Evolutionary conservation across 2,888 invertebrate species (phyloP).

Genomic region (Coenonympha glycerion): DNA sequence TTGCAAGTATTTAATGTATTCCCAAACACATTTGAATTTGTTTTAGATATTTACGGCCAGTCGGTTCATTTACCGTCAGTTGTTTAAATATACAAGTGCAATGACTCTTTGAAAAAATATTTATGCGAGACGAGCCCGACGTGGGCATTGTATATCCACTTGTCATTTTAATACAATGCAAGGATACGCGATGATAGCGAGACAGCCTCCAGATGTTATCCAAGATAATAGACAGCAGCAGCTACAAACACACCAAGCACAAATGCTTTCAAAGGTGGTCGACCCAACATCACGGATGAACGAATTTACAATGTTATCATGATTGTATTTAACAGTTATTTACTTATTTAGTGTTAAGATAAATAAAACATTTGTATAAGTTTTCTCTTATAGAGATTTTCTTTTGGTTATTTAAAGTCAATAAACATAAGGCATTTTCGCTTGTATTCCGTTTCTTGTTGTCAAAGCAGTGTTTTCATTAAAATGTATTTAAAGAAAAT

Average conservation of each 20-base stretch:
- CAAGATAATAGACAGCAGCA: not conserved
- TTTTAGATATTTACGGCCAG: not conserved
- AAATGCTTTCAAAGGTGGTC: not conserved
- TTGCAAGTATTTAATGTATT: not conserved
- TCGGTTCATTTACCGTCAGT: not conserved
- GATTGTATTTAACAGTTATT: not conserved
- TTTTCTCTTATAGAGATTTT: not conserved
- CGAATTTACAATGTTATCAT: not conserved
- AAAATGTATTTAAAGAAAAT: no score
- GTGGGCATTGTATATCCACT: slow-evolving; percentile 1
- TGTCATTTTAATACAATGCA: slow-evolving; percentile 8
- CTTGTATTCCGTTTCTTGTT: not conserved
- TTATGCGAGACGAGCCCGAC: not conserved
- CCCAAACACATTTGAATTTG: not conserved
- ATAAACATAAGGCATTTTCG: not conserved
- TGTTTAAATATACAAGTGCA: not conserved
- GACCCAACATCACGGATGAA: not conserved
- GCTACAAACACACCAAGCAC: not conserved
- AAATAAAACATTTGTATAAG: slow-evolving; percentile 6
- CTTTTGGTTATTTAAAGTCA: not conserved
- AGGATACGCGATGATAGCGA: not conserved
- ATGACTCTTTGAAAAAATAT: slow-evolving; percentile 2
- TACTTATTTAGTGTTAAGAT: not conserved
- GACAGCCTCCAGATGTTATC: not conserved
- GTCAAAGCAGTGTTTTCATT: not conserved